phyloP scores from a whole-genome alignment of 92 coral and sea anemone species.

The Muricea muricata region DNA sequence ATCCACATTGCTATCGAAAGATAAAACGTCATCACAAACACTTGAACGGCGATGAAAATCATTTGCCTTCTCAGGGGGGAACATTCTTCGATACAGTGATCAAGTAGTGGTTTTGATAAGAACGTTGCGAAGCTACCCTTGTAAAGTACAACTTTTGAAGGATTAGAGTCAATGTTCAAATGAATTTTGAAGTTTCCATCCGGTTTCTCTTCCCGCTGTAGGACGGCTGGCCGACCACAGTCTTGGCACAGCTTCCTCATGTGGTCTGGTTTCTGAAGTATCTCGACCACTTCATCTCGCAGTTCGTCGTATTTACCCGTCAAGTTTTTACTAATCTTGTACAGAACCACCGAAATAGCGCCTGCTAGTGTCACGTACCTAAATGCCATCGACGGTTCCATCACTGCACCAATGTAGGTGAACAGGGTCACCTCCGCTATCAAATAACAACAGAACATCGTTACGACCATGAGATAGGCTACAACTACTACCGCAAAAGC shows the following conservation, averaged over 20 bases:
- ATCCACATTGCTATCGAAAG: constrained; percentile 55
- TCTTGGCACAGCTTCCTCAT: not conserved
- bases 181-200: constrained; percentile 3
- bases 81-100: constrained; percentile 47
- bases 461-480: constrained; percentile 32
- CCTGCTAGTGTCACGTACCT: constrained; percentile 45
- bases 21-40: constrained; percentile 52
- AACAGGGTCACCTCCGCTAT: constrained; percentile 67
- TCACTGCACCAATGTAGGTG: constrained; percentile 57
- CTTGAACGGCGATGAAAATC: constrained; percentile 36
- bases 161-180: not conserved
- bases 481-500: constrained; percentile 22
- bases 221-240: not conserved
- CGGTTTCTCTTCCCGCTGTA: not conserved
- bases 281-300: constrained; percentile 55
- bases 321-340: constrained; percentile 35
- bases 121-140: constrained; percentile 36
- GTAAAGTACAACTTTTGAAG: constrained; percentile 27
- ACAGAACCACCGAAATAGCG: constrained; percentile 31
- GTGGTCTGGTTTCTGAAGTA: constrained; percentile 44
- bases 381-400: constrained; percentile 56
- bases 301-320: constrained; percentile 50
- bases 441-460: constrained; percentile 51
- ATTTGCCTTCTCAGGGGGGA: constrained; percentile 57
- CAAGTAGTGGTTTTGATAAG: constrained; percentile 39